These are phyloP conservation scores for Petrosia ficiformis DNA, from an alignment of 37 sponge, comb jelly and placozoan species.

Conservation along the genomic window DNA sequence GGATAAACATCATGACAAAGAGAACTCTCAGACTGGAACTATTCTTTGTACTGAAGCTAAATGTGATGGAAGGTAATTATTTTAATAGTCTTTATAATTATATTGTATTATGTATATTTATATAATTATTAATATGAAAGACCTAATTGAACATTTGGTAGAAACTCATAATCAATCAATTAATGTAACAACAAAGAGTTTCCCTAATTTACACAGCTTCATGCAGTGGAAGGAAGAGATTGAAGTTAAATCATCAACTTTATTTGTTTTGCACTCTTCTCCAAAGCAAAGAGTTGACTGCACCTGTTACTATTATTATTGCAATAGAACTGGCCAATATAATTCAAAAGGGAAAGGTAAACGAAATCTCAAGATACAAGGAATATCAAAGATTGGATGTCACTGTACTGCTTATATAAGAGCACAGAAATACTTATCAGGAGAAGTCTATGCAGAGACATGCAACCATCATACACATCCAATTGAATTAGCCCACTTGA, in stretches of 20 bases:
- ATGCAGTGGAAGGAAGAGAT: slow-evolving; percentile 19
- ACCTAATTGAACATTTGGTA: background rate
- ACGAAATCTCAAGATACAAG: slow-evolving; percentile 31
- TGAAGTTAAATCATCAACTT: background rate
- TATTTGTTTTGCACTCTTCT: slow-evolving; percentile 7
- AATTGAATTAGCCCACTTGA: slow-evolving; percentile 19
- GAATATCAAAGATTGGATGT: slow-evolving; percentile 18
- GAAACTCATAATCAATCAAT: background rate
- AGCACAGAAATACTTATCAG: background rate
- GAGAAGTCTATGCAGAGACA: background rate
- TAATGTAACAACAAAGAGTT: background rate
- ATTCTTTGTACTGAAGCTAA: background rate
- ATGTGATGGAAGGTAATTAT: background rate
- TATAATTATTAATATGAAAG: background rate
- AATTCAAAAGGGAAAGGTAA: slow-evolving; percentile 15
- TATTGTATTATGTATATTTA: background rate
- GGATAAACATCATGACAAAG: background rate
- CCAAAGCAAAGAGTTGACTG: slow-evolving; percentile 11
- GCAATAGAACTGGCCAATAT: slow-evolving; percentile 22
- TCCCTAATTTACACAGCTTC: background rate
- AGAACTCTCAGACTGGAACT: background rate
- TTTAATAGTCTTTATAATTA: background rate
- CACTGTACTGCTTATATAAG: slow-evolving; percentile 34
- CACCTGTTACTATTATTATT: slow-evolving; percentile 24
- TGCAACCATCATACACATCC: slow-evolving; percentile 18